Percentiles rank a stretch among this genome's conserved stretches.
Evolutionary conservation across 2,888 invertebrate species (phyloP).

Genomic region (Rotaria magnacalcarata): DNA sequence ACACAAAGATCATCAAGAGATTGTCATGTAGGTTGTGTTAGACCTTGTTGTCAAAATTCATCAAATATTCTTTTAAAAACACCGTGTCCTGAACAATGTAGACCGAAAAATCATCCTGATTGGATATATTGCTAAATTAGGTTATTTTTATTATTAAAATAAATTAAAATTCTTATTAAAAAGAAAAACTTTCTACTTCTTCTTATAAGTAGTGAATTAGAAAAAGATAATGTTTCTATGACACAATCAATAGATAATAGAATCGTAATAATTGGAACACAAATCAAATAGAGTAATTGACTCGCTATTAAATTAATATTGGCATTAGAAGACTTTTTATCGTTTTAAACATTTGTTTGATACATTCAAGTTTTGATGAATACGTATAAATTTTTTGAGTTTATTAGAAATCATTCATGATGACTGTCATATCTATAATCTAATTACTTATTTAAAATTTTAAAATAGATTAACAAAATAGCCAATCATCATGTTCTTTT

Average conservation of each 20-base stretch:
- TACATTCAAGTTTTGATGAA: background rate
- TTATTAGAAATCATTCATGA: background rate
- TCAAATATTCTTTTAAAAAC: background rate
- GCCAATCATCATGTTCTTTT: constrained; percentile 40
- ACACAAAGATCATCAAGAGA: background rate
- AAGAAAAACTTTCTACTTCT: too few relatives aligned
- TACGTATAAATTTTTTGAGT: background rate
- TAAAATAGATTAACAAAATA: constrained; percentile 32
- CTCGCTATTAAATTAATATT: background rate
- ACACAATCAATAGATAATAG: too few relatives aligned
- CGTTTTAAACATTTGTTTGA: background rate
- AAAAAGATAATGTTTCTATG: too few relatives aligned
- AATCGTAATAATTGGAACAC: too few relatives aligned
- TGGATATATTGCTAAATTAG: constrained; percentile 16
- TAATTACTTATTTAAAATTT: too few relatives aligned
- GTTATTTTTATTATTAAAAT: too few relatives aligned
- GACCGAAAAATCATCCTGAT: background rate
- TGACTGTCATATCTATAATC: too few relatives aligned
- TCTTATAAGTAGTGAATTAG: too few relatives aligned
- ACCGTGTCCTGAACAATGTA: background rate
- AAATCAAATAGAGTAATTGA: background rate
- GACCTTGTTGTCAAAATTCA: constrained; percentile 30
- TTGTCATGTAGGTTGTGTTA: constrained; percentile 1
- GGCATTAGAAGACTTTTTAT: background rate
- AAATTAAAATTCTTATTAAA: too few relatives aligned